Evolutionary conservation across 2,113 vertebrate genomes (phyloP), one percentile per base, ranked within the genome.

Genomic region (Zeus faber): DNA sequence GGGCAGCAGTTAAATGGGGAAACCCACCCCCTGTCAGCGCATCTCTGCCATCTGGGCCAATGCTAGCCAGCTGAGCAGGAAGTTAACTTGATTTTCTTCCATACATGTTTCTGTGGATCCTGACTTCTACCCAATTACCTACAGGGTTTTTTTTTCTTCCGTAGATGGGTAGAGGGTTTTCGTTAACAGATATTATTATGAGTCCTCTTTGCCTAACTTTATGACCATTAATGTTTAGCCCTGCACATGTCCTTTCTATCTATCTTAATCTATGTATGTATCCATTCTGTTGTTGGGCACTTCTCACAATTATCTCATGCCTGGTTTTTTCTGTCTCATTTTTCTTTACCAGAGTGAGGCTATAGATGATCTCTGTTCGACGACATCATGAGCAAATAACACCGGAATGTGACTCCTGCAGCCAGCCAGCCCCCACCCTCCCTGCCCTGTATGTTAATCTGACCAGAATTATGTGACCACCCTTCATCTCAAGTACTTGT

Each of bases 21-120:
- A n/a, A n/a, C n/a, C n/a, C n/a, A n/a, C n/a, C 76, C 79, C 74
- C 83, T 76, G 70, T 72, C 81, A 45, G 62, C 63, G 66, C 58
- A 57, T 70, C 37, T 49, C 49, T 21, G 29, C 33, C 22, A 45
- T 8, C 1, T 41, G 27, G 70, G 8, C 23, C 31, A 52, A n/a
- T n/a, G n/a, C 27, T 44, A 43, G 68, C 57, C 54, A 55, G 46
- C 47, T n/a, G 21, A 62, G 45, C 40, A 67, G 74, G 72, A 80
- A 82, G 74, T 72, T 49, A 1, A 73, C 58, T 64, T 48, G 72
- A 53, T 56, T 76, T 76, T 67, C 54, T 67, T 35, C 47, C 7
- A 50, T n/a, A 59, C 51, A 31, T 53, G 6, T 25, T 10, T 54
- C 46, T 26, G 31, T 54, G 45, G 62, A 67, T 11, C 25, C 41